phyloP scores from a whole-genome alignment of 2,888 invertebrate species.

The Coenonympha glycerion region DNA sequence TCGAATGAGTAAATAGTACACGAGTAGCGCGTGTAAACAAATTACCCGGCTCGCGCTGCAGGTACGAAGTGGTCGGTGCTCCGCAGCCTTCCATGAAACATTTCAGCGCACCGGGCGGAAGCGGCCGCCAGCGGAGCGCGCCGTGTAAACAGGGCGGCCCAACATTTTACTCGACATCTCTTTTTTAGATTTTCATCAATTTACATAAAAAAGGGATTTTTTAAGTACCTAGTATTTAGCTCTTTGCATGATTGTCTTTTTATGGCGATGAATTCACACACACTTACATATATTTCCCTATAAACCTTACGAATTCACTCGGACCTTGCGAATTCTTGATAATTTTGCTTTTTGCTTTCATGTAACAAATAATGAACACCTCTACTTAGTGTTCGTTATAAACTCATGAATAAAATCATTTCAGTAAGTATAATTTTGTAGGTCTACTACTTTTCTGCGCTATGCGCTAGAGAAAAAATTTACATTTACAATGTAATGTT shows the following conservation, averaged over 20 bases:
- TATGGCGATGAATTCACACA: no score
- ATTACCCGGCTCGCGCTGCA: conserved; percentile 17
- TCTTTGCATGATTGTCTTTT: no score
- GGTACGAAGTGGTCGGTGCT: conserved; percentile 22
- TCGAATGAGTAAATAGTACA: conserved; percentile 8
- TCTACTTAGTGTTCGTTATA: neutral
- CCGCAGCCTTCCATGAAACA: conserved; percentile 35
- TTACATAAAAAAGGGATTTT: no score
- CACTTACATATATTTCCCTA: no score
- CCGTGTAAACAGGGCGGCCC: conserved; percentile 52
- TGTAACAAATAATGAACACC: neutral
- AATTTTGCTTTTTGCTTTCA: no score
- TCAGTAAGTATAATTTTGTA: no score
- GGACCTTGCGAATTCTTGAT: no score
- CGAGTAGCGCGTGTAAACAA: conserved; percentile 19
- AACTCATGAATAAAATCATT: neutral
- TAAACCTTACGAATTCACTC: no score
- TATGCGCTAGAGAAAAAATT: conserved; percentile 6
- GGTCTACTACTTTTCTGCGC: no score
- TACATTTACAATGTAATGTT: conserved; percentile 5
- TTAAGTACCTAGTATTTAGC: no score
- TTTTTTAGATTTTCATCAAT: no score
- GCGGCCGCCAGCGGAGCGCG: conserved; percentile 42
- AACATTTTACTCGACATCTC: conserved; percentile 39
- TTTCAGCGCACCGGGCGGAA: conserved; percentile 52